Base-by-base conservation (phyloP, 2,888 invertebrate genomes). In the Diarsia rubi region DNA sequence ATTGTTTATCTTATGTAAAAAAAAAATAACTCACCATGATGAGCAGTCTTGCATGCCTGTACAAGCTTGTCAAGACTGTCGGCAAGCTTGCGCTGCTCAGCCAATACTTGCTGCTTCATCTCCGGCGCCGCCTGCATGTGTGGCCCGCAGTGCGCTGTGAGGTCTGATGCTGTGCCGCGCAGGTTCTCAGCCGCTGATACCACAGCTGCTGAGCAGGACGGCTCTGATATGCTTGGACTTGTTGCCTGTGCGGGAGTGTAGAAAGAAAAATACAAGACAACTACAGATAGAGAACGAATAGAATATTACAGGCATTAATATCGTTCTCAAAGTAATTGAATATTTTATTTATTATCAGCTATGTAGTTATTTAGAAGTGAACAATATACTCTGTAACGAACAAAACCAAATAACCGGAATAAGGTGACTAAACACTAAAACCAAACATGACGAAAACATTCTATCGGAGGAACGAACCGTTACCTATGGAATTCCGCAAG, bases 201-300 rank as follows among this genome's bases (percentile, higher is more conserved):
- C 12, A 92, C 60, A 0, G 82, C 80, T 0, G 83, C 69, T 3
- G 88, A 88, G 72, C 91, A 92, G 3, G 80, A 76, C 0, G 87
- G 83, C n/a, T 89, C 85, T 0, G 82, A 69, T 54, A 90, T 89
- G 4, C 84, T 86, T 3, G 88, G 68, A 0, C 90, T 89, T 63
- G 91, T 69, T 3, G 70, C 67, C 84, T 83, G 45, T 0, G 9
- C 16, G 54, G 54, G 8, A 8, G 1, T 0, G 1, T 16, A 27
- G 1, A 27, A 27, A 16, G 6, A 27, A 8, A 27, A 27, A 57
- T 2, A 24, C 14, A 24, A 2, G 14, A 14, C 5, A 24, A 6
- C 24, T 2, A 54, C 6, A 24, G 4, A 37, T 37, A 37, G 37
- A 37, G 37, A 37, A 37, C 37, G 6, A 37, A 37, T 37, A 8